Percentiles rank a stretch among this genome's conserved stretches.
Evolutionary conservation across 1,140 invertebrate species (phyloP).

Genomic region (Sycophila sp.): DNA sequence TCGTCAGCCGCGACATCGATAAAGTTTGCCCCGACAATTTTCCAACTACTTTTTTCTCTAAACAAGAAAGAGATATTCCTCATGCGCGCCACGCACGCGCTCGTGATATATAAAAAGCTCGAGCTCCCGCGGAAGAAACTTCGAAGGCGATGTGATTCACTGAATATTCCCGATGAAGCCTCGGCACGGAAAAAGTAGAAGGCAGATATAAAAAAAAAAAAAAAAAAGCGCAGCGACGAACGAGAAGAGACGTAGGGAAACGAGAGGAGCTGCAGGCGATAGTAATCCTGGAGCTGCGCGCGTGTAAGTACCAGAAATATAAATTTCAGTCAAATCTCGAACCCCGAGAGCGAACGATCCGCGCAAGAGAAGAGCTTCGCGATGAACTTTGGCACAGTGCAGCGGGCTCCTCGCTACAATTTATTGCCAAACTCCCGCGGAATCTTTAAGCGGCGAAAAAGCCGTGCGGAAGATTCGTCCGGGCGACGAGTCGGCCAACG

Average conservation of each 20-base stretch:
- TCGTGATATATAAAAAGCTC: conserved; percentile 19
- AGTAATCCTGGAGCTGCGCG: too few relatives aligned
- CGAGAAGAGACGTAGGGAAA: background rate
- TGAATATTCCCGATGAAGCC: background rate
- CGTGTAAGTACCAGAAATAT: background rate
- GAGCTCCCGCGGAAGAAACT: conserved; percentile 7
- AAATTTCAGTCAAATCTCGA: conserved; percentile 19
- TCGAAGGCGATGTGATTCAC: background rate
- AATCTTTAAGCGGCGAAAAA: background rate
- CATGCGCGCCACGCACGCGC: background rate
- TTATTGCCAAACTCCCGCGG: conserved; percentile 2
- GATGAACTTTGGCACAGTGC: conserved; percentile 23
- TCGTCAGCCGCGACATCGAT: too few relatives aligned
- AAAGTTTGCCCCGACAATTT: conserved; percentile 27
- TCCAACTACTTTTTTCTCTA: conserved; percentile 34
- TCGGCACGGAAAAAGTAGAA: background rate
- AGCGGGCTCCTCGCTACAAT: background rate
- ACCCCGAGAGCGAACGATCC: background rate
- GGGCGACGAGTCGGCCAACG: too few relatives aligned
- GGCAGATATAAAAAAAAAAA: background rate
- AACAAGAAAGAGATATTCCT: conserved; percentile 19
- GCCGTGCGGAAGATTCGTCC: background rate
- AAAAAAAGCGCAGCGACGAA: background rate
- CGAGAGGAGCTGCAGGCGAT: too few relatives aligned
- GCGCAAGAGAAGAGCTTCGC: background rate